phyloP scores from a whole-genome alignment of 2,888 invertebrate genomes.

The Xanthorhoe spadicearia region DNA sequence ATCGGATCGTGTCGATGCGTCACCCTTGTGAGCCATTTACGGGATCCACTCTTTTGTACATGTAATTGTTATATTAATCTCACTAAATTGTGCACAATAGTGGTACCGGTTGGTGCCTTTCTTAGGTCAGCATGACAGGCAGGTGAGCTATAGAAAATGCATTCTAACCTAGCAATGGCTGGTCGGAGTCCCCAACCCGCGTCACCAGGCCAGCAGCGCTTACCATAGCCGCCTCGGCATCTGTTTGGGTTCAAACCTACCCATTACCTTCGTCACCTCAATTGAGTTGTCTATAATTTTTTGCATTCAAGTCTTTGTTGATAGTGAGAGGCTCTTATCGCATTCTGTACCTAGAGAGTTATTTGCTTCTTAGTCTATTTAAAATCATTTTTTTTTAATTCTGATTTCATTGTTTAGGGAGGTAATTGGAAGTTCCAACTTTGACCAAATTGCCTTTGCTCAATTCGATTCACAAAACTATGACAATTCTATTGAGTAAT shows the following conservation, averaged over 20 bases:
- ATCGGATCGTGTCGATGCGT: slow-evolving; percentile 83
- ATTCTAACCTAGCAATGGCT: slow-evolving; percentile 31
- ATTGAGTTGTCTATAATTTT: background rate
- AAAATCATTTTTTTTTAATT: background rate
- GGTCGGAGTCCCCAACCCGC: slow-evolving; percentile 8
- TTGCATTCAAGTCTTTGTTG: background rate
- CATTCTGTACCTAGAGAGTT: background rate
- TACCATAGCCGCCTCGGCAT: background rate
- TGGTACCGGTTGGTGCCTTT: background rate
- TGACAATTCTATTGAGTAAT: background rate
- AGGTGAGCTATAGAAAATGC: slow-evolving; percentile 10
- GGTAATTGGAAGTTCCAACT: no score
- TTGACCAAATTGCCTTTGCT: no score
- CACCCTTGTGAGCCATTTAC: slow-evolving; percentile 83
- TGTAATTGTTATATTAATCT: background rate
- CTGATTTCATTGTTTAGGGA: background rate
- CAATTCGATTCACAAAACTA: background rate
- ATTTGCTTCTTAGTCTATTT: background rate
- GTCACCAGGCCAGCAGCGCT: slow-evolving; percentile 6
- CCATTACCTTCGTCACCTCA: background rate
- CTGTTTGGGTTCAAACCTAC: background rate
- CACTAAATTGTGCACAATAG: background rate
- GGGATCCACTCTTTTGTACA: slow-evolving; percentile 63
- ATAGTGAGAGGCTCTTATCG: background rate
- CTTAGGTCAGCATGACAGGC: background rate